These are phyloP conservation scores for Arnoldichthys spilopterus DNA, from an alignment of 2,797 vertebrate species.

Conservation along the genomic window DNA sequence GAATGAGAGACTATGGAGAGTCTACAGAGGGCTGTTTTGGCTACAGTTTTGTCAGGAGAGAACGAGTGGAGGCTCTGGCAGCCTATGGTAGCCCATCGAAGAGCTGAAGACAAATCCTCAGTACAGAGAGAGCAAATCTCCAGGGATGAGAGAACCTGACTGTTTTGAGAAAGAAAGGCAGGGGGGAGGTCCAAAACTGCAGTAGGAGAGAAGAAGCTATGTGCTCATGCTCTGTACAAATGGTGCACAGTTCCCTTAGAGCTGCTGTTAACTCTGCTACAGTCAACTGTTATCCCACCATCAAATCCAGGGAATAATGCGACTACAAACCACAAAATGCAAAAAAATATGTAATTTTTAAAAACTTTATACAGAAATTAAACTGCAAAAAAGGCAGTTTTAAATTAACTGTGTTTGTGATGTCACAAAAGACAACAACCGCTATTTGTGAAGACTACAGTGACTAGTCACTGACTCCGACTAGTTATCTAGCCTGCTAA, in stretches of 20 bases:
- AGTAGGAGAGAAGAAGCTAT: constrained; percentile 16
- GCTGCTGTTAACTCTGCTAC: not conserved
- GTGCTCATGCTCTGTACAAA: constrained; percentile 2
- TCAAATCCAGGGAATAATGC: not conserved
- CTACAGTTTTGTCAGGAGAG: constrained; percentile 33
- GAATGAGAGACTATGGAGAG: not conserved
- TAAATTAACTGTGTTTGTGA: no score
- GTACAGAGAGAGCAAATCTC: constrained; percentile 23
- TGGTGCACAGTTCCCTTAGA: not conserved
- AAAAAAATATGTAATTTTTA: not conserved
- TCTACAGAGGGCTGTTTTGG: constrained; percentile 36
- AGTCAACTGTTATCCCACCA: constrained; percentile 10
- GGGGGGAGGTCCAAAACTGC: not conserved
- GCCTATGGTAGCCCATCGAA: constrained; percentile 24
- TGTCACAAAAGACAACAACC: no score
- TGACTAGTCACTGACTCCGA: no score
- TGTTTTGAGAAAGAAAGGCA: constrained; percentile 1
- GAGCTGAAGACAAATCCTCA: constrained; percentile 33
- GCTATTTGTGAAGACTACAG: no score
- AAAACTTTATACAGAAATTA: not conserved
- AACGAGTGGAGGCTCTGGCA: constrained; percentile 40
- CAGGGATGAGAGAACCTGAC: not conserved
- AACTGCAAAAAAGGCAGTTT: no score
- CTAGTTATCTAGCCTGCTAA: no score
- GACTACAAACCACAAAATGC: not conserved